Base-by-base conservation (phyloP, 2,888 invertebrate species). In the Hydrotaea diabolus region DNA sequence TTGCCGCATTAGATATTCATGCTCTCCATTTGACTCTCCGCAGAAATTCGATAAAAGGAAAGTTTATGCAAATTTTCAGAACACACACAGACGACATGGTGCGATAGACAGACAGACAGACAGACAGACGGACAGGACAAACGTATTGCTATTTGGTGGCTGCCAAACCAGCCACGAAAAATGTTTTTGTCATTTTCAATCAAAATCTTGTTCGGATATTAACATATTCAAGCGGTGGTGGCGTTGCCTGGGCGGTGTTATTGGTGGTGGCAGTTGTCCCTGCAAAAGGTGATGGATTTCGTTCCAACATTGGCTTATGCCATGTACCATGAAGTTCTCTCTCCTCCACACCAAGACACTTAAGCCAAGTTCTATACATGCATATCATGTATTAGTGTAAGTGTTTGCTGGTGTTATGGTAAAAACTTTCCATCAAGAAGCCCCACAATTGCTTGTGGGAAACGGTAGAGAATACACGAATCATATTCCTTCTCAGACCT, bases 151-250 rank as follows among this genome's bases (percentile, higher is more conserved):
- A 62, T 62, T 17, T 17, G 31, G 62, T 62, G 17, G 31, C 2
- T 62, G 13, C 15, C 7, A 21, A 23, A 62, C 23, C 15, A 31
- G n/a, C 62, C 15, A 62, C 17, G 62, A 36, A 31, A 62, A 62
- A 62, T 62, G 31, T 62, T 62, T 62, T 62, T 62, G 62, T 62
- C 62, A 62, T 62, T 66, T 66, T 66, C 66, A 66, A 66, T 66
- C 66, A 66, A 66, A 66, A 66, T 66, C 43, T 43, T 66, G 66
- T 66, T 66, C 19, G 43, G 8, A 39, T 21, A 39, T 66, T 39
- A 39, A 43, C 43, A 66, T 66, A 66, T 66, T 43, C 66, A 66
- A 66, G 66, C 43, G 43, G 36, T 43, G 66, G 66, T 19, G 66
- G 66, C 8, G 11, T 21, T 39, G 36, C 8, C 3, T 36, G 3